Evolutionary conservation across 2,888 invertebrate species (phyloP).

Genomic region (Cephonodes hylas): DNA sequence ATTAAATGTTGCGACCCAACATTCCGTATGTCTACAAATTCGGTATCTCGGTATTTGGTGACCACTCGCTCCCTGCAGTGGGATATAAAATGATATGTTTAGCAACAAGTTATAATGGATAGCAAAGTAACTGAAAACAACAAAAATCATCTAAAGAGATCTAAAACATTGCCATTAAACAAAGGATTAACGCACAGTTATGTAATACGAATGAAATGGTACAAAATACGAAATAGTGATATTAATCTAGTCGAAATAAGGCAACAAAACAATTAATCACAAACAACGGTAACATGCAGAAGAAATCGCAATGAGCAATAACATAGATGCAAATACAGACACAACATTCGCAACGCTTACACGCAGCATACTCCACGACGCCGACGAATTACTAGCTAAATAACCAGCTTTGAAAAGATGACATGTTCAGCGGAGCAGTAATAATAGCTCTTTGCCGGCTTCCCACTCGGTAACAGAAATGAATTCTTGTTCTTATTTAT

Average conservation of each 20-base stretch:
- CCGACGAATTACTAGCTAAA: not conserved
- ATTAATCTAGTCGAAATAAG: no score
- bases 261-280: not conserved
- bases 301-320: not conserved
- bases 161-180: not conserved
- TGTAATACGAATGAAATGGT: not conserved
- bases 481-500: not conserved
- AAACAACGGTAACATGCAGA: not conserved
- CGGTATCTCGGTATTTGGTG: no score
- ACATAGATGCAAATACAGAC: not conserved
- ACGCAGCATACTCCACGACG: not conserved
- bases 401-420: not conserved
- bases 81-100: no score
- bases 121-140: no score
- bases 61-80: no score
- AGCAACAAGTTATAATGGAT: no score
- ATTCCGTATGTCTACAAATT: no score
- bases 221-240: not conserved
- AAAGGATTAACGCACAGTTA: not conserved
- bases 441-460: not conserved
- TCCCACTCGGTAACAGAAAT: not conserved
- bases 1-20: no score
- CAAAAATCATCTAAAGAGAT: not conserved
- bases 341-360: slow-evolving; percentile 1
- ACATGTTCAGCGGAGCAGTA: not conserved